Evolutionary conservation across 2,113 vertebrate species (phyloP), one percentile per base, ranked within the genome.

Genomic region (Clupea harengus): DNA sequence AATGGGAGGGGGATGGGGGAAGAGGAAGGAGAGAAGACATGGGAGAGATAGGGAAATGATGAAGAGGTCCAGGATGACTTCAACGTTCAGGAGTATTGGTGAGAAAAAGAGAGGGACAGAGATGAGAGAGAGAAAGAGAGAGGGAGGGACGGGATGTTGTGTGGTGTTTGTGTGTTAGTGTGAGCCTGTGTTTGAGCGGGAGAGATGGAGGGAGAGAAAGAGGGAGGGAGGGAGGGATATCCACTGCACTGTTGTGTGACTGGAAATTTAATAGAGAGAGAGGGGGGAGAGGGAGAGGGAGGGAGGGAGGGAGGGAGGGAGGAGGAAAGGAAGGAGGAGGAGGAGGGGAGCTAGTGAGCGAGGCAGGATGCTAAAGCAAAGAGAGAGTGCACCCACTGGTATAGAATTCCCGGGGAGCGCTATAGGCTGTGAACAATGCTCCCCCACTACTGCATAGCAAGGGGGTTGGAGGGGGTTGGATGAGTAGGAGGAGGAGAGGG

Each of bases 231-330:
- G 92, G 94, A 94, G 94, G 94, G 93, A 94, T 95, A 93, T 95
- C 92, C 94, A 96, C 96, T 96, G 96, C 96, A 96, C 95, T 95
- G 95, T 95, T 95, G 96, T 96, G 95, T 96, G 96, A 96, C 96
- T 95, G 91, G 95, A 96, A 96, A 96, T 95, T 95, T 95, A 95
- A 95, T 95, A 83, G 89, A 90, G 86, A 92, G 93, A 93, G 90
- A 90, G 92, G 90, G 91, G 57, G 91, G 81, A 87, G 84, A 81
- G 89, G 85, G 87, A 89, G 90, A 67, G 83, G 86, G 87, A 81
- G 85, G 89, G 90, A 86, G 54, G 88, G 89, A 84, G 82, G 89
- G 90, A 86, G 72, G 86, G 91, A 85, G 83, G 86, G 85, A 90
- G 81, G 60, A 64, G 60, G n/a, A 22, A 64, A 22, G 6, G 60